Conservation (phyloP, 2,113 vertebrate species). For the Poicephalus gulielmi region DNA sequence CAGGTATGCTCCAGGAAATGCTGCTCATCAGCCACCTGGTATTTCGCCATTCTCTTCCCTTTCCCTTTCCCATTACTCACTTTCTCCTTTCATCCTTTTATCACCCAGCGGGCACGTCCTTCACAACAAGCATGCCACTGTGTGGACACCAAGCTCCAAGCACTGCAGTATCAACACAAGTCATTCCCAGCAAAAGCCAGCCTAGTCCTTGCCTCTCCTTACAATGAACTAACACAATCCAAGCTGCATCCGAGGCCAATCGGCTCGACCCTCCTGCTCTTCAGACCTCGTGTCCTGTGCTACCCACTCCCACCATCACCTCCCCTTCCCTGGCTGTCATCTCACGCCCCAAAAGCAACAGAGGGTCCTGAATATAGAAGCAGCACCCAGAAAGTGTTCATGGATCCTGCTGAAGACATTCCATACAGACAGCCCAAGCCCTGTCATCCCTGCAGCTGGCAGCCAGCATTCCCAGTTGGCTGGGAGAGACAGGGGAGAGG, state of each 20-base stretch:
- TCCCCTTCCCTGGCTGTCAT: background rate
- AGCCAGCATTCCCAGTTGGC: background rate
- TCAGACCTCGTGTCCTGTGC: background rate
- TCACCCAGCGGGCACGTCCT: fast-evolving
- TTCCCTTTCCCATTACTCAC: background rate
- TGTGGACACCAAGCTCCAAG: background rate
- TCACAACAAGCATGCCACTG: background rate
- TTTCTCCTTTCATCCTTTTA: background rate
- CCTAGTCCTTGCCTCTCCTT: background rate
- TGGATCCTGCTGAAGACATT: background rate
- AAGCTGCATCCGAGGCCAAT: background rate
- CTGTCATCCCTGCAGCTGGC: background rate
- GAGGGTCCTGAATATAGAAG: background rate
- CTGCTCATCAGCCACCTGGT: background rate
- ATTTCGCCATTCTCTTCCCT: background rate
- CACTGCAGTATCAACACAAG: background rate
- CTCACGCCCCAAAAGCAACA: background rate
- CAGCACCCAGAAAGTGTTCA: fast-evolving
- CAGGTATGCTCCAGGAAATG: background rate
- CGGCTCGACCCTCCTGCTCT: background rate
- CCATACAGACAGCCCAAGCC: background rate
- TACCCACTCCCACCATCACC: background rate
- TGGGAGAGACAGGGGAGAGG: background rate
- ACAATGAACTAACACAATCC: background rate
- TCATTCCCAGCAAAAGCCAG: background rate